These are phyloP conservation scores for Novumbra hubbsi DNA, from an alignment of 2,797 vertebrate genomes.

Conservation along the genomic window DNA sequence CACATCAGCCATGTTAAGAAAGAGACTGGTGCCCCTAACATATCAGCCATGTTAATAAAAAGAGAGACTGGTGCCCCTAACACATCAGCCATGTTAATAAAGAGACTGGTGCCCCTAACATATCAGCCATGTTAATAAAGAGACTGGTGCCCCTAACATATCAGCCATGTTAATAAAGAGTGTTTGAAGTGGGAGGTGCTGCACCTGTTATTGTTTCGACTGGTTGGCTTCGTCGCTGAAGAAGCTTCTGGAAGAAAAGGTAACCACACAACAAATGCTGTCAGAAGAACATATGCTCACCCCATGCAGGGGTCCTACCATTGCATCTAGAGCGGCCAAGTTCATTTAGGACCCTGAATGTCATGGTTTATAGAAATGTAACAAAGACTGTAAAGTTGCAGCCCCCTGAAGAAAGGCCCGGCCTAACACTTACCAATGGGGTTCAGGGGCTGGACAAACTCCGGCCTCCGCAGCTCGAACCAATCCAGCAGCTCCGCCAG, in stretches of 20 bases:
- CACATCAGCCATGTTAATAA: too few species aligned
- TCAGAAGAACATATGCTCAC: neutral
- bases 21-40: too few species aligned
- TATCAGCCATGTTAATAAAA: too few species aligned
- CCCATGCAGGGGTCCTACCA: neutral
- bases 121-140: too few species aligned
- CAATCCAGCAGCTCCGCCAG: slow-evolving; percentile 85
- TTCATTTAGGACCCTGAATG: too few species aligned
- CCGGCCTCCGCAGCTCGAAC: slow-evolving; percentile 86
- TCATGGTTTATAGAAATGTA: neutral
- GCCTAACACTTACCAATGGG: slow-evolving; percentile 54
- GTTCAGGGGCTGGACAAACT: slow-evolving; percentile 82
- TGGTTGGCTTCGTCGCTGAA: slow-evolving; percentile 46
- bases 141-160: neutral
- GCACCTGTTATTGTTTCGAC: slow-evolving; percentile 65
- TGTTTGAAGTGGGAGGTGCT: neutral
- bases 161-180: neutral
- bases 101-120: too few species aligned
- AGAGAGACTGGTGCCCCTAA: too few species aligned
- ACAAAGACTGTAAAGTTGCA: neutral
- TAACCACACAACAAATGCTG: slow-evolving; percentile 7
- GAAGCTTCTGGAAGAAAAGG: slow-evolving; percentile 57
- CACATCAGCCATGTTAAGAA: too few species aligned
- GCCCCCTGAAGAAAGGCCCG: neutral
- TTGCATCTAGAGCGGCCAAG: neutral